Evolutionary conservation across 2,888 invertebrate species (phyloP), one percentile per base, ranked within the genome.

Genomic region (Eristalis pertinax): DNA sequence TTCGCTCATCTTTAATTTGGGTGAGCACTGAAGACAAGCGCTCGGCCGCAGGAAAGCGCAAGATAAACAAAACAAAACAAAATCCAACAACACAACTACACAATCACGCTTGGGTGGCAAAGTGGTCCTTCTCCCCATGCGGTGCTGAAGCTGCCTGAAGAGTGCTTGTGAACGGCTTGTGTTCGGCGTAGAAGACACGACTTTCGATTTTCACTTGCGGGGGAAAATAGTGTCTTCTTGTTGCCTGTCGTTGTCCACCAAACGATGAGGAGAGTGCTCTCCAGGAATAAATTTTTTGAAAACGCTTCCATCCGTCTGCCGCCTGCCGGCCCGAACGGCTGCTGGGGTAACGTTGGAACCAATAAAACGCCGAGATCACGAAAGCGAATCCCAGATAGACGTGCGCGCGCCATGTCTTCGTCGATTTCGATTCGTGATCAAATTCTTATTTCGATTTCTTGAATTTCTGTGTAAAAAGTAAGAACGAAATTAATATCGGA

Each of bases 1-100:
- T 87, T 87, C 87, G 84, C 87, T 87, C 87, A 87, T 84, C 87
- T 87, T 87, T 87, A 87, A 87, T 87, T 84, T 87, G 72, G 78
- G 70, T 72, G 62, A 82, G 72, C 82, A 76, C 41, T 50, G 75
- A 41, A 68, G 68, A 70, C 35, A 41, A 67, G 77, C 50, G 62
- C n/a, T 24, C 26, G 26, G 32, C 4, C 11, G 11, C 19, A 56
- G 29, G 35, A 60, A 26, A 38, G 19, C 7, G 19, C 19, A 65
- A 58, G 56, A 35, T 35, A 22, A 74, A 29, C 32, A 67, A 50
- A 73, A 67, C 50, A 67, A 56, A 73, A 60, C 35, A 65, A 64
- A 65, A 2, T 4, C 2, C 26, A 74, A 15, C 56, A 75, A 41
- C 24, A 38, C 64, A 63, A 69, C 69, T 56, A 41, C 22, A 64